Evolutionary conservation across 2,888 invertebrate genomes (phyloP), one percentile per base, ranked within the genome.

Genomic region (Conchocele bisecta): DNA sequence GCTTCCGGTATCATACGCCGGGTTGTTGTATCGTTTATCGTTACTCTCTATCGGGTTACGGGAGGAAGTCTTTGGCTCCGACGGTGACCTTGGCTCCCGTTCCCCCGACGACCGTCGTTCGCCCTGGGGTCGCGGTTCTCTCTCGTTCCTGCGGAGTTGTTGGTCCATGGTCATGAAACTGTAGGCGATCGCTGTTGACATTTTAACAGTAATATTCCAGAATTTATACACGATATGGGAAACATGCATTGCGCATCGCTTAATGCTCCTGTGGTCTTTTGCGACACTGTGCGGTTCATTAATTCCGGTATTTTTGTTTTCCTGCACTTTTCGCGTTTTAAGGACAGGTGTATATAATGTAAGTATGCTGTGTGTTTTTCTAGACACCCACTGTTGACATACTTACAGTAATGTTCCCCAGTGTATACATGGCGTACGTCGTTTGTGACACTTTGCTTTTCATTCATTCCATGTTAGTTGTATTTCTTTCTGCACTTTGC

Each of bases 121-220:
- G n/a, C n/a, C n/a, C n/a, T n/a, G n/a, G n/a, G 63, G 58, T 13
- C 46, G 50, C 48, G 57, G 53, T 17, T 22, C 39, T 22, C 22
- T 20, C 7, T 42, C 39, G 24, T 44, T 33, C 5, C 60, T 26
- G 15, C 26, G 46, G 17, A 60, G 54, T 5, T 50, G 33, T 41
- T 61, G 60, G 33, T 72, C 69, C 68, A 76, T 69, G 20, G 60
- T 65, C 76, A 76, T 76, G 28, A 72, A 76, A 31, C 76, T 76
- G 41, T 76, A 76, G 17, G 76, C 76, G 11, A 76, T 76, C n/a
- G 76, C 76, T 5, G 76, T 76, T 33, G 76, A 61, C 76, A 76
- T 76, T 65, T 61, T 72, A 42, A 26, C 28, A 15, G 68, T 56
- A 20, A 69, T 48, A 11, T 63, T 53, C 71, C 76, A 76, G 42